These are phyloP conservation scores for Myanophis thanlyinensis DNA, from an alignment of 2,113 vertebrate genomes.

Conservation along the genomic window DNA sequence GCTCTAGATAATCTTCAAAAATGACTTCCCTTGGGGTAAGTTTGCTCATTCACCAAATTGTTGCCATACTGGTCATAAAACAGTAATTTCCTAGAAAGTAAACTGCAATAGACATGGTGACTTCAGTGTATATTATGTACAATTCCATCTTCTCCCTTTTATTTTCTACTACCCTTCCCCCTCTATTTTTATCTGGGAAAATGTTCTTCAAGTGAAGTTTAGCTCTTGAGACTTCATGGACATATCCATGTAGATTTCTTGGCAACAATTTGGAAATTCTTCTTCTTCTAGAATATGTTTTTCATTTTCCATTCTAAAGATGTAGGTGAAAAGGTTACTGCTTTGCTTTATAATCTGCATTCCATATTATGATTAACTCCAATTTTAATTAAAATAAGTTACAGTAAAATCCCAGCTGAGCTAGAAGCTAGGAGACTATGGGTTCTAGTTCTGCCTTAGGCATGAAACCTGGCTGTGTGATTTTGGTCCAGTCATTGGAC, in stretches of 20 bases:
- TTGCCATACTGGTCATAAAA: not conserved
- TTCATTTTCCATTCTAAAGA: not conserved
- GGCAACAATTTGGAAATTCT: not conserved
- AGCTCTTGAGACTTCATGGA: not conserved
- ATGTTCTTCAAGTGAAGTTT: not conserved
- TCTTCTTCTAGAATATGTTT: not conserved
- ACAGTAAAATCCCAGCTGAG: not conserved
- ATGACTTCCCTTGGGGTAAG: not conserved
- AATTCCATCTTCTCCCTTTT: not conserved
- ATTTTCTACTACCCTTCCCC: not conserved
- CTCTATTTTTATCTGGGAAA: not conserved
- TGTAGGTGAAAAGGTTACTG: not conserved
- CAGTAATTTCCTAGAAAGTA: not conserved
- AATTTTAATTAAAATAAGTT: not conserved
- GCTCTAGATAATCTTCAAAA: not conserved
- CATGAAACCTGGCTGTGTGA: conserved; percentile 3
- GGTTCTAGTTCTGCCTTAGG: not conserved
- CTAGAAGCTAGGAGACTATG: not conserved
- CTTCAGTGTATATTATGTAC: not conserved
- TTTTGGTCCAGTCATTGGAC: not conserved
- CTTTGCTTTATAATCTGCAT: not conserved
- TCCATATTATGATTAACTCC: not conserved
- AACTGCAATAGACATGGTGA: not conserved
- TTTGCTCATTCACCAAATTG: not conserved
- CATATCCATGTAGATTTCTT: not conserved